Percentiles rank a stretch among this genome's conserved stretches.
These are phyloP conservation scores for Ecliptopera silaceata DNA, from an alignment of 2,888 invertebrate genomes.

Conservation along the genomic window DNA sequence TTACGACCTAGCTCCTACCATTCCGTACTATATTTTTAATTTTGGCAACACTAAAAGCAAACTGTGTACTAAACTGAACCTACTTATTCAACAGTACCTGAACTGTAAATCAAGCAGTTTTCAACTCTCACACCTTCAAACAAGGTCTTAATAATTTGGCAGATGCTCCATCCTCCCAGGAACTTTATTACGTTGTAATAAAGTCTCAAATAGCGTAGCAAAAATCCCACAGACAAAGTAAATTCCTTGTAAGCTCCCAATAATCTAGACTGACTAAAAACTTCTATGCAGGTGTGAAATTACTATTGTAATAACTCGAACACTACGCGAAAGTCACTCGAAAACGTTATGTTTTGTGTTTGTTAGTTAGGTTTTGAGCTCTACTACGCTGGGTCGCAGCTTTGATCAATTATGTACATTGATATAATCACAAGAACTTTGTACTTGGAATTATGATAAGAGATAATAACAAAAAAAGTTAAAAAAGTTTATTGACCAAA, in stretches of 20 bases:
- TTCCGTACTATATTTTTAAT: no score
- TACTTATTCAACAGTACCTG: conserved; percentile 3
- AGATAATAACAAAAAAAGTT: no score
- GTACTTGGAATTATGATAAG: no score
- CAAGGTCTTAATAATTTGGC: background rate
- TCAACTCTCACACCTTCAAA: background rate
- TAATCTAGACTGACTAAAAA: conserved; percentile 27
- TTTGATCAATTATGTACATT: no score
- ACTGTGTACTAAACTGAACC: conserved; percentile 4
- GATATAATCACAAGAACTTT: no score
- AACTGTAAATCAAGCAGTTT: background rate
- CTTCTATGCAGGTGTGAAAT: conserved; percentile 12
- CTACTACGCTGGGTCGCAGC: no score
- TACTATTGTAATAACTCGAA: conserved; percentile 16
- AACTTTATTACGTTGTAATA: conserved; percentile 16
- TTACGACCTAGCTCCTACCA: no score
- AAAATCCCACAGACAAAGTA: conserved; percentile 12
- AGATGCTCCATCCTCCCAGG: background rate
- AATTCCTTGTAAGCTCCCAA: conserved; percentile 19
- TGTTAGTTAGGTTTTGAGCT: no score
- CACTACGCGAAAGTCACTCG: no score
- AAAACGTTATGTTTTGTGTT: background rate
- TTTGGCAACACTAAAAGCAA: background rate
- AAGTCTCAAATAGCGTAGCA: conserved; percentile 10
- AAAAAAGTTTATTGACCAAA: no score